phyloP scores from a whole-genome alignment of 2,888 invertebrate genomes.

The Hirudinaria manillensis region DNA sequence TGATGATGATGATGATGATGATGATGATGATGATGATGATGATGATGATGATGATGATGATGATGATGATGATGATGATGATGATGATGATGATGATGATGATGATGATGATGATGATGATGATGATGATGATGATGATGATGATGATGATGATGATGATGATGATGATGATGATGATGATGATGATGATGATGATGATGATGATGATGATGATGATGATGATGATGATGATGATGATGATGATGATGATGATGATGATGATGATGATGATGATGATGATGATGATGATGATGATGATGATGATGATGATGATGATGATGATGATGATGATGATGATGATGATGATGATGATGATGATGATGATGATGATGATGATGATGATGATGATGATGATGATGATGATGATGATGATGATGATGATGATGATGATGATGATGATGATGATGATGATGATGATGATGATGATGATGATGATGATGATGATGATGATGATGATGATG shows the following conservation, averaged over 20 bases:
- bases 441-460: constrained; percentile 31
- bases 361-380: neutral
- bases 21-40: constrained; percentile 30
- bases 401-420: constrained; percentile 28
- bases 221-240: neutral
- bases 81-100: constrained; percentile 26
- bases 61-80: constrained; percentile 26
- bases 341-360: neutral
- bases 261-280: constrained; percentile 22
- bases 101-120: constrained; percentile 32
- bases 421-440: constrained; percentile 31
- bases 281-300: neutral
- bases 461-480: constrained; percentile 27
- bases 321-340: neutral
- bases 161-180: constrained; percentile 1
- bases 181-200: neutral
- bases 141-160: constrained; percentile 33
- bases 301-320: neutral
- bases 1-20: constrained; percentile 31
- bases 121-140: constrained; percentile 30
- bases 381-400: constrained; percentile 22
- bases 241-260: neutral
- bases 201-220: neutral
- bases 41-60: constrained; percentile 31
- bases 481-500: constrained; percentile 25